These are phyloP conservation scores for Pterocles gutturalis DNA, from an alignment of 2,113 vertebrate species.

Conservation along the genomic window DNA sequence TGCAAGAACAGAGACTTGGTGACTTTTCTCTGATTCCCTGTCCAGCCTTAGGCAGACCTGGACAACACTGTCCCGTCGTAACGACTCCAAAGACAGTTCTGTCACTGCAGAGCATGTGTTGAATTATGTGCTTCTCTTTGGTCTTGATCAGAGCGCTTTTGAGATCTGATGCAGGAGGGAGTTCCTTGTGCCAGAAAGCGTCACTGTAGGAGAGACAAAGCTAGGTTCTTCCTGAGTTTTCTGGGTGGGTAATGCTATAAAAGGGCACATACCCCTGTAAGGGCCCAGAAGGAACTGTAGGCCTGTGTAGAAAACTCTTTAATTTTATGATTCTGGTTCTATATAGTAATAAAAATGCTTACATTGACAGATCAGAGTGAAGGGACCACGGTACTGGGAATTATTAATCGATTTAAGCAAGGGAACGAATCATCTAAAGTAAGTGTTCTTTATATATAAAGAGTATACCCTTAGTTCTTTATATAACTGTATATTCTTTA, in stretches of 20 bases:
- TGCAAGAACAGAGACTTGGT: not conserved
- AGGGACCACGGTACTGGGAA: constrained; percentile 98
- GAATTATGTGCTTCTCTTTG: accelerated
- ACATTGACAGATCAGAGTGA: constrained; percentile 89
- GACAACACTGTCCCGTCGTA: accelerated
- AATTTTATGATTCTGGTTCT: not conserved
- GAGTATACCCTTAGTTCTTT: too few relatives aligned
- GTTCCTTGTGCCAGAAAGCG: not conserved
- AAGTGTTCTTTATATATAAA: constrained; percentile 66
- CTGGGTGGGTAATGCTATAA: not conserved
- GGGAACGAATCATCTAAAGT: constrained; percentile 91
- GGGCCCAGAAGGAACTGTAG: too few relatives aligned
- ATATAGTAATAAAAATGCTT: constrained; percentile 44
- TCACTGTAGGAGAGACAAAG: not conserved
- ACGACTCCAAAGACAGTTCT: not conserved
- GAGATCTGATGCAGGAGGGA: not conserved
- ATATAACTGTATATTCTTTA: not conserved
- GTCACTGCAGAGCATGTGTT: accelerated
- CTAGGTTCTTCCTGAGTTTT: not conserved
- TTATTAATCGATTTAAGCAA: constrained; percentile 92
- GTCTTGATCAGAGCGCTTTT: not conserved
- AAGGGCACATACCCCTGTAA: not conserved
- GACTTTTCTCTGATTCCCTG: not conserved
- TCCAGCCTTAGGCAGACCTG: not conserved
- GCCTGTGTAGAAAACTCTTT: not conserved